These are phyloP conservation scores for Vespertilio murinus DNA, from an alignment of 2,797 vertebrate species.

Conservation along the genomic window DNA sequence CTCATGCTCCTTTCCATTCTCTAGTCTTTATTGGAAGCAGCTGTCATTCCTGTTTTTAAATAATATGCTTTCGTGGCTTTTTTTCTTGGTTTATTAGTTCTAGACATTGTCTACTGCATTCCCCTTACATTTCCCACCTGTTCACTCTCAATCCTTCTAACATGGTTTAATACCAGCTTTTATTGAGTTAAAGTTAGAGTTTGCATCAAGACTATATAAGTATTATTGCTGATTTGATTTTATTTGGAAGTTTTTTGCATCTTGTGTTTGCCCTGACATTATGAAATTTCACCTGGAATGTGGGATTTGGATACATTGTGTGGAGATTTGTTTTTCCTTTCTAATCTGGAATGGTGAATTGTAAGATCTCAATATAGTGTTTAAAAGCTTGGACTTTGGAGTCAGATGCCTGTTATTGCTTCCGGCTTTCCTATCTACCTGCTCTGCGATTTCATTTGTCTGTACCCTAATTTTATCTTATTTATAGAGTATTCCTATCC, in stretches of 20 bases:
- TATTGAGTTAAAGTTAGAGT: constrained; percentile 17
- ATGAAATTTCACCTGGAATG: neutral
- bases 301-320: neutral
- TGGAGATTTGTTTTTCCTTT: neutral
- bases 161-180: neutral
- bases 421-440: neutral
- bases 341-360: neutral
- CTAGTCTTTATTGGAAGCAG: neutral
- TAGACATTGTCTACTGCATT: neutral
- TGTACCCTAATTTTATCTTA: neutral
- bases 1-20: neutral
- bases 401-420: neutral
- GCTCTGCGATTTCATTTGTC: neutral
- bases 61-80: neutral
- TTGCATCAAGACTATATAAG: neutral
- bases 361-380: neutral
- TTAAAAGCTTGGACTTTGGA: neutral
- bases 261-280: neutral
- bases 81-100: neutral
- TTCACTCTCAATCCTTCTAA: neutral
- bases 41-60: neutral
- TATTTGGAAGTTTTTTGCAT: neutral
- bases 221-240: constrained; percentile 24
- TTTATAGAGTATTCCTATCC: neutral
- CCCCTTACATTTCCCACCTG: neutral